Evolutionary conservation across 2,888 invertebrate species (phyloP), one percentile per base, ranked within the genome.

Genomic region (Clanis bilineata): DNA sequence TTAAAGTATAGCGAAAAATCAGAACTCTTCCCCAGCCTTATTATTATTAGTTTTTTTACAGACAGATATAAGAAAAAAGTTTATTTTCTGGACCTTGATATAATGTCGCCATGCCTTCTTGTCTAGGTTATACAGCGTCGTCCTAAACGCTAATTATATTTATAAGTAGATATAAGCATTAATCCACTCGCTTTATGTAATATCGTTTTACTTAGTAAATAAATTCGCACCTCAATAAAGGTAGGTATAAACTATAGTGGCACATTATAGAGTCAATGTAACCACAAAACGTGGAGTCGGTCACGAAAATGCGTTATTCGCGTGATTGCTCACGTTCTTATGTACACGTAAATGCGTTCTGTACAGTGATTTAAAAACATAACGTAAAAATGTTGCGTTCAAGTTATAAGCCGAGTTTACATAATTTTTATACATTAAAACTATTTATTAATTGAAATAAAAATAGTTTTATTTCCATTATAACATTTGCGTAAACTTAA

Each of bases 251-350:
- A 36, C 32, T 25, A 47, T 62, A 62, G 60, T 65, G 58, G 57
- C 55, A 55, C 60, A 60, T 69, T 65, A 61, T 67, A 66, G 57
- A 76, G 73, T 73, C 79, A 79, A 72, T 76, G 79, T 79, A 77
- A 72, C 75, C 72, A 80, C 77, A 79, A 77, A 74, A 72, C 74
- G 56, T 70, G 51, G 51, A 56, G 61, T 61, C 64, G 62, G 75
- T 80, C 80, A 80, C 77, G 77, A 76, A 63, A 60, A 57, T 47
- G 58, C 62, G 66, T 65, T 62, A 65, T 58, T 68, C 61, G 60
- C 60, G 64, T 63, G 63, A 68, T 63, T 61, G 64, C 57, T 45
- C 57, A 60, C 47, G 58, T 58, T 39, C 39, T 39, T 39, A 25
- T 12, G 39, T 38, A 38, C 22, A 38, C 36, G 45, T 38, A 23